Evolutionary conservation across 92 coral and sea anemone species (phyloP).

Genomic region (Porites cylindrica): DNA sequence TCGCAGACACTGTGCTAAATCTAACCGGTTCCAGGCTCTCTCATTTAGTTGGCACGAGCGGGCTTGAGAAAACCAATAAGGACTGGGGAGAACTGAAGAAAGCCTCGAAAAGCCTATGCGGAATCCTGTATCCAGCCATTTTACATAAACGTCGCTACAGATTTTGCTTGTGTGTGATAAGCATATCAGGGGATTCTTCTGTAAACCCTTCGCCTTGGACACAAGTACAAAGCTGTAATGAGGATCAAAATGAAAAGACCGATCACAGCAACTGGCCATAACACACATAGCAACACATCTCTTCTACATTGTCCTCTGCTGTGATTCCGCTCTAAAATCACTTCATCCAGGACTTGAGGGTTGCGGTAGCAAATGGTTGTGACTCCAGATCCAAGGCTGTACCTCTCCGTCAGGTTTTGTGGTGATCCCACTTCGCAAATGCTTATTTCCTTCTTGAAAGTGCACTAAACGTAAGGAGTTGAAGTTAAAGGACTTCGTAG

Average conservation of each 20-base stretch:
- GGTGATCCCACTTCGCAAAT: neutral
- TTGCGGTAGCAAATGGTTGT: slow-evolving; percentile 2
- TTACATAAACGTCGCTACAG: no score
- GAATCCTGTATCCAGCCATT: no score
- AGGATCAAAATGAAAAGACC: slow-evolving; percentile 5
- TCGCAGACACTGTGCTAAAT: neutral
- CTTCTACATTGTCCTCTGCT: neutral
- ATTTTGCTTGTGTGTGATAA: neutral
- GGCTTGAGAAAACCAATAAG: no score
- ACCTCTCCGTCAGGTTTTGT: neutral
- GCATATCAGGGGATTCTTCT: slow-evolving; percentile 20
- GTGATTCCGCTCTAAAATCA: slow-evolving; percentile 6
- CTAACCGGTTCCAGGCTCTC: neutral
- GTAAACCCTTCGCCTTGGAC: neutral
- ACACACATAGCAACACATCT: slow-evolving; percentile 7
- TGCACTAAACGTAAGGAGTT: slow-evolving; percentile 1
- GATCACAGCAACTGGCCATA: slow-evolving; percentile 26
- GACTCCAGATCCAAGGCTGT: neutral
- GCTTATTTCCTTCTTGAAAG: neutral
- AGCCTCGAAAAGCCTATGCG: no score
- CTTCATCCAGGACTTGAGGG: slow-evolving; percentile 22
- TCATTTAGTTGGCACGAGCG: no score
- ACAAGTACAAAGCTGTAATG: neutral
- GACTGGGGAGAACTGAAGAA: no score
- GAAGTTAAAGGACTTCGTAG: neutral